A percentile compares a stretch with the other conserved stretches of the same genome.
phyloP scores from a whole-genome alignment of 2,888 invertebrate genomes.

The Meghimatium bilineatum region DNA sequence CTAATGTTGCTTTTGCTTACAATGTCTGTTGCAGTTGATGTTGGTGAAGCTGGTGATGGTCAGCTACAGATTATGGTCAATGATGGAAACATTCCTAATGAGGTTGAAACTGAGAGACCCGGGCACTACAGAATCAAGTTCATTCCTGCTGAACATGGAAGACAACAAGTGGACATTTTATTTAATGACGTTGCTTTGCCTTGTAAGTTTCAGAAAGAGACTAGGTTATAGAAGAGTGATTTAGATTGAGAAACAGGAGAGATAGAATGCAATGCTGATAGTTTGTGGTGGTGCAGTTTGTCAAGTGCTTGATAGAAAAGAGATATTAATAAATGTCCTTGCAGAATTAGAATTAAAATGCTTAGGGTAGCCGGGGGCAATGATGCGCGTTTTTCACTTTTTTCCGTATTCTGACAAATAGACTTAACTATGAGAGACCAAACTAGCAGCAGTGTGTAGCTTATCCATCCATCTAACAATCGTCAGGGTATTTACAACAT shows the following conservation, averaged over 20 bases:
- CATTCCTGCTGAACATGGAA: constrained; percentile 90
- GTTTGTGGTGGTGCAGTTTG: too few relatives aligned
- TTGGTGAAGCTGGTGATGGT: constrained; percentile 98
- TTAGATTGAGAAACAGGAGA: background rate
- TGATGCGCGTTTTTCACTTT: too few relatives aligned
- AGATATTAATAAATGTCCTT: too few relatives aligned
- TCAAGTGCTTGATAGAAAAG: too few relatives aligned
- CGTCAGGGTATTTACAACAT: too few relatives aligned
- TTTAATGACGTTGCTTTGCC: constrained; percentile 80
- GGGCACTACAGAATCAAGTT: constrained; percentile 92
- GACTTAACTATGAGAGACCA: too few relatives aligned
- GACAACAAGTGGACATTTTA: constrained; percentile 91
- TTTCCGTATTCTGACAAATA: too few relatives aligned
- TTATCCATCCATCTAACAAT: too few relatives aligned
- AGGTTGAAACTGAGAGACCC: constrained; percentile 69
- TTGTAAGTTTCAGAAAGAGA: constrained; percentile 67
- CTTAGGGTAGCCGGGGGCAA: too few relatives aligned
- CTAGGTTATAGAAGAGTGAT: background rate
- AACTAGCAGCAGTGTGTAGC: too few relatives aligned
- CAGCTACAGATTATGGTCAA: constrained; percentile 99
- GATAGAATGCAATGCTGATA: background rate
- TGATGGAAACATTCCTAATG: constrained; percentile 98
- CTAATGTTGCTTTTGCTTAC: background rate
- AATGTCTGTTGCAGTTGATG: constrained; percentile 86
- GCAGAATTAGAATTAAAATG: too few relatives aligned